Evolutionary conservation across 2,113 vertebrate genomes (phyloP).

Genomic region (Clinocottus analis): DNA sequence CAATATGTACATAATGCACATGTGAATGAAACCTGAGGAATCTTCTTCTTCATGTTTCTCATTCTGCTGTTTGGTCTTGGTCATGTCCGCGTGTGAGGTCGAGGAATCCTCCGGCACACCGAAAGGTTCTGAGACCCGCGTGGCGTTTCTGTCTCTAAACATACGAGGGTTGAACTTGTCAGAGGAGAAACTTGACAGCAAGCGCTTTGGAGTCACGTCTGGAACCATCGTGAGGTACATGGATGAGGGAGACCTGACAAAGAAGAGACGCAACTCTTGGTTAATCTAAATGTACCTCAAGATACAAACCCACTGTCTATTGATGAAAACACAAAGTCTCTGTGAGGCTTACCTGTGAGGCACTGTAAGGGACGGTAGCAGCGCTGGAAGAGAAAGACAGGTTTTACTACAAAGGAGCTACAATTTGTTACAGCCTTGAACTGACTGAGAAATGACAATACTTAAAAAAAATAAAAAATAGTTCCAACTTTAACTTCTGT

Average conservation of each 20-base stretch:
- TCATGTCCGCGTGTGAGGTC: neutral
- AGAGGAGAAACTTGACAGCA: slow-evolving; percentile 19
- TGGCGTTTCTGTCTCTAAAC: slow-evolving; percentile 41
- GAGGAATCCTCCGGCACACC: slow-evolving; percentile 29
- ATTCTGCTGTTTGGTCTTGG: neutral
- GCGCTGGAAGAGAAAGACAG: slow-evolving; percentile 53
- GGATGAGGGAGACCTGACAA: slow-evolving; percentile 51
- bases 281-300: neutral
- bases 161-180: slow-evolving; percentile 10
- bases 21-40: slow-evolving; percentile 23
- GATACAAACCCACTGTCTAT: neutral
- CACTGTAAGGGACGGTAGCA: slow-evolving; percentile 27
- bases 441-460: neutral
- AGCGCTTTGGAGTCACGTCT: slow-evolving; percentile 41
- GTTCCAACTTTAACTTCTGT: neutral
- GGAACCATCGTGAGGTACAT: slow-evolving; percentile 48
- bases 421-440: neutral
- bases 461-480: neutral
- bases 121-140: slow-evolving; percentile 13
- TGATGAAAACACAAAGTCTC: neutral
- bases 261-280: neutral
- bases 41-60: slow-evolving; percentile 1
- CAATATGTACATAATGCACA: too few relatives aligned
- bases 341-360: slow-evolving; percentile 61
- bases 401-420: neutral